Evolutionary conservation across 2,113 vertebrate genomes (phyloP).

Genomic region (Atrichornis clamosus): DNA sequence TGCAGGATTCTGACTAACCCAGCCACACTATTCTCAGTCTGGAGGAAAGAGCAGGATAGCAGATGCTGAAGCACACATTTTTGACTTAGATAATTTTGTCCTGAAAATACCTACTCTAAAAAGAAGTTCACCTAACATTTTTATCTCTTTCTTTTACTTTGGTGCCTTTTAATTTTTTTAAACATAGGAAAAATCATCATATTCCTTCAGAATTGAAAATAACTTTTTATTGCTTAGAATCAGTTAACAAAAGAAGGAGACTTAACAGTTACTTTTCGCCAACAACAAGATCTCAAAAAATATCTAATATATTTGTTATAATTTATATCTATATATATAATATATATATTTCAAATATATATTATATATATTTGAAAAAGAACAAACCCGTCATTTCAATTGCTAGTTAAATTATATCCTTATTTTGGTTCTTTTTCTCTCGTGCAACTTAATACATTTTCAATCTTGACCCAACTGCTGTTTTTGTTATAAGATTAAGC

Average conservation of each 20-base stretch:
- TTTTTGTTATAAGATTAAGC: not conserved
- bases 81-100: not conserved
- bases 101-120: not conserved
- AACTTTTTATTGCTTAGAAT: not conserved
- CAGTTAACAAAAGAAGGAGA: not conserved
- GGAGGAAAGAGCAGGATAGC: not conserved
- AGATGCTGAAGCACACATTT: not conserved
- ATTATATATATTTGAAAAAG: too few relatives aligned
- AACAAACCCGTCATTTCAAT: not conserved
- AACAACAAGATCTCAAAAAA: not conserved
- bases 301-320: not conserved
- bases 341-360: too few relatives aligned
- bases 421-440: not conserved
- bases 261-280: not conserved
- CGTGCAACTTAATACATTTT: not conserved
- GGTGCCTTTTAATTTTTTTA: not conserved
- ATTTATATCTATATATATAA: too few relatives aligned
- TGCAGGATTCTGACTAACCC: not conserved
- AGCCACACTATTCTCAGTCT: not conserved
- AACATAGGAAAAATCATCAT: not conserved
- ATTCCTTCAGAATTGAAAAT: not conserved
- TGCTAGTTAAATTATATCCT: not conserved
- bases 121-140: not conserved
- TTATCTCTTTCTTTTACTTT: not conserved
- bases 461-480: not conserved